phyloP scores from a whole-genome alignment of 2,113 vertebrate genomes.

The Dicentrarchus labrax region DNA sequence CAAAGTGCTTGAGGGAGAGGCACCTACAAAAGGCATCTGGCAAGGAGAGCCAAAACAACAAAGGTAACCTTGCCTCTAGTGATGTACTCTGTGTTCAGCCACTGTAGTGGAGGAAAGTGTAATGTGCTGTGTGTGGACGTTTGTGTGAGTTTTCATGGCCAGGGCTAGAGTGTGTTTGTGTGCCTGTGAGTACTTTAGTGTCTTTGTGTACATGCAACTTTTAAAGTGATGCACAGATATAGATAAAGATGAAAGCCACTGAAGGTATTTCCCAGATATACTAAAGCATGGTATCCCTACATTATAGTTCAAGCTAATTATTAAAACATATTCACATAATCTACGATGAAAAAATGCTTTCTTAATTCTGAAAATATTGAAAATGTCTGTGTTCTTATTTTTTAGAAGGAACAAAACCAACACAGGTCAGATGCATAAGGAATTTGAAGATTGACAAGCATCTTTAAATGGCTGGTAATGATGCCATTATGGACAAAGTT shows the following conservation, averaged over 20 bases:
- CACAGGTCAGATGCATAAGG: not conserved
- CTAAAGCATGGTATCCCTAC: no score
- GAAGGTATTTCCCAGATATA: not conserved
- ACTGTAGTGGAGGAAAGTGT: slow-evolving; percentile 34
- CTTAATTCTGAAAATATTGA: not conserved
- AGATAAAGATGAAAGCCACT: slow-evolving; percentile 28
- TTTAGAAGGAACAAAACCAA: not conserved
- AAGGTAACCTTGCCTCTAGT: slow-evolving; percentile 85
- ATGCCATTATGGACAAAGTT: not conserved
- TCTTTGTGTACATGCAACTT: slow-evolving; percentile 20
- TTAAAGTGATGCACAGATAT: slow-evolving; percentile 25
- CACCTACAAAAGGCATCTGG: slow-evolving; percentile 80
- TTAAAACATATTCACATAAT: not conserved
- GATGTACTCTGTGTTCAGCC: slow-evolving; percentile 61
- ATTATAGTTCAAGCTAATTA: not conserved
- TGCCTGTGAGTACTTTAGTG: not conserved
- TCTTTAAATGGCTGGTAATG: not conserved
- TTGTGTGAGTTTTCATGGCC: slow-evolving; percentile 7
- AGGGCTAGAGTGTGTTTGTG: slow-evolving; percentile 4
- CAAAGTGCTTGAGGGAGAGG: slow-evolving; percentile 76
- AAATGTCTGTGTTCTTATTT: not conserved
- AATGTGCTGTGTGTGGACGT: slow-evolving; percentile 34
- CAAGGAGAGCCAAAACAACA: slow-evolving; percentile 83
- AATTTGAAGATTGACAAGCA: not conserved
- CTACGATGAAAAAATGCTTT: not conserved